Base-by-base conservation (phyloP, 30 jellyfish, hydroid and myxozoan genomes). In the Catostylus mosaicus region DNA sequence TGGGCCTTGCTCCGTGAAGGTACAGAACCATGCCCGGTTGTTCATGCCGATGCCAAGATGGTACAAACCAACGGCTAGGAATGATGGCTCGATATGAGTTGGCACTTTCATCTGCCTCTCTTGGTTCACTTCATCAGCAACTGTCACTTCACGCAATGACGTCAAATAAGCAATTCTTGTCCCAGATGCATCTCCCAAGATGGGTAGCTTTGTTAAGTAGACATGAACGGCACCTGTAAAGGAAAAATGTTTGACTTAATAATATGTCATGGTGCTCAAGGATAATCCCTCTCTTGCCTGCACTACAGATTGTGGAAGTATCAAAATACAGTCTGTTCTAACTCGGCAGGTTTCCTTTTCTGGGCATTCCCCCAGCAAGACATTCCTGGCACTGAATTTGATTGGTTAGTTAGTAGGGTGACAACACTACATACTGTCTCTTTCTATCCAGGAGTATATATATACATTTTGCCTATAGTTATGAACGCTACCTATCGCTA, bases 11-110 rank as follows among this genome's bases (percentile, higher is more conserved):
- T 82, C 85, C 33, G 77, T 68, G 24, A 92, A 57, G 22, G 76
- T 43, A 64, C 91, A 92, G 69, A 92, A 84, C 98, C 98, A 92
- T 1, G 87, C 98, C 45, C 98, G 65, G 59, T 92, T 92, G 82
- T 92, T 92, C 98, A 92, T 92, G 9, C 98, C 98, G 20, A 88
- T 77, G 27, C 93, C 98, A 51, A 92, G 82, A 66, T 92, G 97
- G 61, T 77, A 75, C 18, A 88, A 97, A 1, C 97, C 97, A 22
- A 92, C 68, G 3, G 95, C 98, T 50, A 92, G 66, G 88, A 92
- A 92, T 38, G 65, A 63, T 30, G 98, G 98, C 77, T 92, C 98
- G 30, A 87, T 84, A 20, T 75, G 86, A 5, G 97, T 92, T 23
- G 96, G 77, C 40, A 92, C 89, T 43, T 64, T 83, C 74, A 92